phyloP scores from a whole-genome alignment of 2,797 vertebrate species.

The Poeciliopsis gracilis region DNA sequence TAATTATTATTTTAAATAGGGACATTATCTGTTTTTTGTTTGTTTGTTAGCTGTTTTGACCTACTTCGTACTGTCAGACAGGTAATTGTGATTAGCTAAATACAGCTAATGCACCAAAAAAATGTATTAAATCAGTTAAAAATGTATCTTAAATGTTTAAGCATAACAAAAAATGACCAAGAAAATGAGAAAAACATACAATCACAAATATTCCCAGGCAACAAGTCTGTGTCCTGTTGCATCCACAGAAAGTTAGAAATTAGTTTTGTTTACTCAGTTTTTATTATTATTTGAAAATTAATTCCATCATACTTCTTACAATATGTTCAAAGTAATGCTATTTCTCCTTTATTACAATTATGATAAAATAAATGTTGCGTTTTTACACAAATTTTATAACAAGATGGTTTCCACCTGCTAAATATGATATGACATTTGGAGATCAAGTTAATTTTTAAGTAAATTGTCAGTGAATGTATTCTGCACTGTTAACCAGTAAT shows the following conservation, averaged over 20 bases:
- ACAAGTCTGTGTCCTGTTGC: too few relatives aligned
- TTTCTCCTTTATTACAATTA: not conserved
- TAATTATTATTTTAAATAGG: not conserved
- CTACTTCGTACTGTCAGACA: not conserved
- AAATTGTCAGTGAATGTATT: not conserved
- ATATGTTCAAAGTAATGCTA: not conserved
- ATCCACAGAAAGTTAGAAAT: too few relatives aligned
- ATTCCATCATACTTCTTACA: not conserved
- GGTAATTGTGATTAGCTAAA: not conserved
- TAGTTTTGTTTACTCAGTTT: not conserved
- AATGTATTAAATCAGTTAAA: not conserved
- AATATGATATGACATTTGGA: not conserved
- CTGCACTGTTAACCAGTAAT: not conserved
- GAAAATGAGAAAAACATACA: too few relatives aligned
- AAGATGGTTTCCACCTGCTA: not conserved
- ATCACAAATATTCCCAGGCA: too few relatives aligned
- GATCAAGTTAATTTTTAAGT: not conserved
- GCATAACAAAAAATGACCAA: too few relatives aligned
- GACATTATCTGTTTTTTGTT: not conserved
- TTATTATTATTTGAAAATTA: not conserved
- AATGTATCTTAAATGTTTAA: too few relatives aligned
- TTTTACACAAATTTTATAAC: not conserved
- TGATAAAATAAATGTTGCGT: not conserved
- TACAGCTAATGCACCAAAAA: not conserved
- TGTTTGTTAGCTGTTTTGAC: not conserved